These are phyloP conservation scores for Catalaphyllia jardinei DNA, from an alignment of 64 coral and sea anemone species.

Conservation along the genomic window DNA sequence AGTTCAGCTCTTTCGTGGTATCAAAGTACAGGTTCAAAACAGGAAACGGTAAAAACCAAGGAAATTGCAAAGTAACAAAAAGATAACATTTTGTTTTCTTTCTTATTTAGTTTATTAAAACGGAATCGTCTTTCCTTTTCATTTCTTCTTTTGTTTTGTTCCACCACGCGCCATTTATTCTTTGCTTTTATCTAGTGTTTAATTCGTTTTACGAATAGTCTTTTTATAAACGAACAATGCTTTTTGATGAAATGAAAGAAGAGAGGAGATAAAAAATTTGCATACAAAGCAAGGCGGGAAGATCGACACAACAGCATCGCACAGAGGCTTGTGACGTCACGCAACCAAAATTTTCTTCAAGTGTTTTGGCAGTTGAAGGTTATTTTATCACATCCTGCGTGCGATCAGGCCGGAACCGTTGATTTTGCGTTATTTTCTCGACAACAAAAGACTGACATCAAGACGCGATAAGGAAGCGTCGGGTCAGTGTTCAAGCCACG, in stretches of 20 bases:
- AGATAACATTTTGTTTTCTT: not conserved
- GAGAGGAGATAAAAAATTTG: not conserved
- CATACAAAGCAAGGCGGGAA: slow-evolving; percentile 27
- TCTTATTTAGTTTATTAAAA: too few species aligned
- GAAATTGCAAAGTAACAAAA: too few species aligned
- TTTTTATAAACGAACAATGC: slow-evolving; percentile 4
- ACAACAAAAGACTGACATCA: slow-evolving; percentile 6
- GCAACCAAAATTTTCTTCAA: not conserved
- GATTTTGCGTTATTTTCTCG: slow-evolving; percentile 24
- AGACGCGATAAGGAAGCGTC: not conserved
- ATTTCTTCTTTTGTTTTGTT: not conserved
- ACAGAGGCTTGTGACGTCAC: slow-evolving; percentile 41
- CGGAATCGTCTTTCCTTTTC: not conserved
- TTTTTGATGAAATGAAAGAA: not conserved
- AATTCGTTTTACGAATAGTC: not conserved
- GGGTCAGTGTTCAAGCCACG: slow-evolving; percentile 26
- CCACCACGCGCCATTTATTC: not conserved
- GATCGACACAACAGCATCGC: not conserved
- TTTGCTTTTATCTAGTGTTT: not conserved
- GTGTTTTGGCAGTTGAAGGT: slow-evolving; percentile 26
- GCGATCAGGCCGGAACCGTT: not conserved
- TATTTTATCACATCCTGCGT: not conserved
- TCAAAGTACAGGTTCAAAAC: too few species aligned
- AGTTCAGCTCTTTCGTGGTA: too few species aligned
- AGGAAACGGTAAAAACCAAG: too few species aligned